phyloP scores from a whole-genome alignment of 1,140 invertebrate species.

The Hypothenemus hampei region DNA sequence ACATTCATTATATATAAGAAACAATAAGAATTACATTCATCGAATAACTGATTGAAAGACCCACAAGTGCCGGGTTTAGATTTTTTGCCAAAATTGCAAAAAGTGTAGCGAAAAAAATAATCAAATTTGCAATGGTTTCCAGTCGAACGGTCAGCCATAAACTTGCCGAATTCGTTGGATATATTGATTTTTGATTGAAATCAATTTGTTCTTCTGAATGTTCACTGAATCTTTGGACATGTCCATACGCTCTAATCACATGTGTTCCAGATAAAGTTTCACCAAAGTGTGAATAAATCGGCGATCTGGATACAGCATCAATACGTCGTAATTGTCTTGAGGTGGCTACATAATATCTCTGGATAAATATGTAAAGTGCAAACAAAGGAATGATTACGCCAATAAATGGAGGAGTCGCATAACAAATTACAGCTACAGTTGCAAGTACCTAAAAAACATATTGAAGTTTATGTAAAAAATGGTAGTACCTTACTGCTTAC shows the following conservation, averaged over 20 bases:
- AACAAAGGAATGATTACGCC: constrained; percentile 77
- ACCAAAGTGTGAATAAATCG: constrained; percentile 97
- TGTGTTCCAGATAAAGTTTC: constrained; percentile 83
- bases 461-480: constrained; percentile 7
- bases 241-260: constrained; percentile 73
- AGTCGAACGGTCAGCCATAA: constrained; percentile 87
- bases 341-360: constrained; percentile 91
- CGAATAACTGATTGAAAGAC: constrained; percentile 85
- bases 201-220: constrained; percentile 81
- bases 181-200: constrained; percentile 82
- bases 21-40: constrained; percentile 60
- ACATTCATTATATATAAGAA: not conserved
- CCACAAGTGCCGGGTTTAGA: constrained; percentile 70
- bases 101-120: constrained; percentile 83
- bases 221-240: constrained; percentile 64
- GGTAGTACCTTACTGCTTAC: too few relatives aligned
- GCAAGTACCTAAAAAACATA: constrained; percentile 64
- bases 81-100: constrained; percentile 78
- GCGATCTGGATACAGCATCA: constrained; percentile 91
- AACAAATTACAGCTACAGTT: constrained; percentile 84
- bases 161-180: constrained; percentile 79
- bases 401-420: constrained; percentile 83
- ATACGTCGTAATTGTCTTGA: constrained; percentile 92
- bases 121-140: constrained; percentile 87
- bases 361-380: constrained; percentile 84